Percentiles rank a stretch among this genome's conserved stretches.
These are phyloP conservation scores for Trachymyrmex cornetzi DNA, from an alignment of 1,140 invertebrate species.

Conservation along the genomic window DNA sequence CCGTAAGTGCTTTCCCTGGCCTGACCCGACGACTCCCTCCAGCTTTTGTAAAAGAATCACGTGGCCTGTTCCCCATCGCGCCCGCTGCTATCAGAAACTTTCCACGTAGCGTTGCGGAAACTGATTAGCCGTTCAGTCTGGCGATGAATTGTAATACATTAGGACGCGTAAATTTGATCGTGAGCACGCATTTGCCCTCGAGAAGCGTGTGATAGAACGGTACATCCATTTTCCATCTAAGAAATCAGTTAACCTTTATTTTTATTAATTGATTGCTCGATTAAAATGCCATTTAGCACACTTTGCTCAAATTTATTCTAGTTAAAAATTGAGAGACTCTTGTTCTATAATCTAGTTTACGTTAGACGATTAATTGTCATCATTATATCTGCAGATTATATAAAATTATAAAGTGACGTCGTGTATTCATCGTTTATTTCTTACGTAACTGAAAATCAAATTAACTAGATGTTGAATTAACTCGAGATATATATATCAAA, in stretches of 20 bases:
- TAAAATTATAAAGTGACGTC: neutral
- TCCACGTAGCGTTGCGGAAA: slow-evolving; percentile 54
- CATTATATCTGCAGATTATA: neutral
- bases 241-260: neutral
- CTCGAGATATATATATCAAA: neutral
- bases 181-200: neutral
- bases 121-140: slow-evolving; percentile 57
- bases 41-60: slow-evolving; percentile 61
- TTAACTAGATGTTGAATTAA: neutral
- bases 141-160: slow-evolving; percentile 60
- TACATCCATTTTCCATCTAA: neutral
- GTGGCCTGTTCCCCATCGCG: slow-evolving; percentile 38
- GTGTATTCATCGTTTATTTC: neutral
- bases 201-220: neutral
- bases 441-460: neutral
- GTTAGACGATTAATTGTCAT: neutral
- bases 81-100: slow-evolving; percentile 55
- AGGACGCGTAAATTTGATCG: slow-evolving; percentile 22
- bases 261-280: neutral
- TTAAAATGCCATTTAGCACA: neutral
- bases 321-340: neutral
- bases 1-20: slow-evolving; percentile 27
- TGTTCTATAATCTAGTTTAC: neutral
- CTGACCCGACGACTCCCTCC: neutral
- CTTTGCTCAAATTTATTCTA: neutral